A percentile compares a stretch with the other conserved stretches of the same genome.
Evolutionary conservation across 2,888 invertebrate genomes (phyloP).

Genomic region (Opisthograptis luteolata): DNA sequence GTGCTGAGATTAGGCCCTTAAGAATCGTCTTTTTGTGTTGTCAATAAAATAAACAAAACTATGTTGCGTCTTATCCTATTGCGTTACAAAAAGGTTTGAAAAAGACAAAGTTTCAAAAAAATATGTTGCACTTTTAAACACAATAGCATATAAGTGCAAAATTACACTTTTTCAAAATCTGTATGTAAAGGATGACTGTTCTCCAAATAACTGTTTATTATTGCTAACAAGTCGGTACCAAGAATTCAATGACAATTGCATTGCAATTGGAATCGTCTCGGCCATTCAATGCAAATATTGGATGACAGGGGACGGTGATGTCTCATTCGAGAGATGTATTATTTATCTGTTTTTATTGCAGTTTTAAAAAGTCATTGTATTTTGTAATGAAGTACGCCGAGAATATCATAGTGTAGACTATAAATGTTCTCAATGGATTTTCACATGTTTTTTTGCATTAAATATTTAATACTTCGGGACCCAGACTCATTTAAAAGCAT

Average conservation of each 20-base stretch:
- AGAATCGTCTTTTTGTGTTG: no score
- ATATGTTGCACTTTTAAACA: not conserved
- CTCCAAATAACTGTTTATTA: slow-evolving; percentile 32
- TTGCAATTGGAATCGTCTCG: slow-evolving; percentile 48
- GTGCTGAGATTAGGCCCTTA: no score
- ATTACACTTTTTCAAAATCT: slow-evolving; percentile 12
- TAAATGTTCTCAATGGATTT: not conserved
- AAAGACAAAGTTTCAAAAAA: no score
- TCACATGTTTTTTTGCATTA: no score
- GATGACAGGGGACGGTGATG: slow-evolving; percentile 48
- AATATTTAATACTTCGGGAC: no score
- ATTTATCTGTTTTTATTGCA: slow-evolving; percentile 30
- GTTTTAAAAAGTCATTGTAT: slow-evolving; percentile 21
- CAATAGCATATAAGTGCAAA: slow-evolving; percentile 9
- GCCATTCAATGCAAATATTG: slow-evolving; percentile 65
- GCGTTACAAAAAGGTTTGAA: no score
- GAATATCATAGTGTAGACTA: not conserved
- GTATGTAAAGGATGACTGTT: slow-evolving; percentile 9
- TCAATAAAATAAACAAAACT: no score
- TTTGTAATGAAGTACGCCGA: slow-evolving; percentile 2
- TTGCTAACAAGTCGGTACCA: slow-evolving; percentile 34
- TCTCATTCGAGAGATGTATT: slow-evolving; percentile 43
- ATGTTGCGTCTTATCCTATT: no score
- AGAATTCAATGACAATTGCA: slow-evolving; percentile 36
- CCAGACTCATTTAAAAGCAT: no score